Evolutionary conservation across 2,113 vertebrate genomes (phyloP), one percentile per base, ranked within the genome.

Genomic region (Prionailurus viverrinus): DNA sequence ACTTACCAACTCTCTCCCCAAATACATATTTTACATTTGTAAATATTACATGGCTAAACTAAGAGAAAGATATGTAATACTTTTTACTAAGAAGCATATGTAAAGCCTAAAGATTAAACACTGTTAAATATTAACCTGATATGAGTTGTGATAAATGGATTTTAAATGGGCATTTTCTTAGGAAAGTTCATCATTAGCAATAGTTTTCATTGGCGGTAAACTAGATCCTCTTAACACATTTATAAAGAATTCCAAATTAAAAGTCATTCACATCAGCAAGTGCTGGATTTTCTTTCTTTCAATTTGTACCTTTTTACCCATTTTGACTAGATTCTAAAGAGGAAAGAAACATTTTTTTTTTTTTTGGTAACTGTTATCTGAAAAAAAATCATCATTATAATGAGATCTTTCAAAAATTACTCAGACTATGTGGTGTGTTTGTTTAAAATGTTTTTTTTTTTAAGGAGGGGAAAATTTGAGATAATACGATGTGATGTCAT

Each of bases 111-210:
- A 14, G 21, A 81, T 81, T 66, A 89, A 83, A 21, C 7, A 87
- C 0, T 85, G 48, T 19, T 90, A 81, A 48, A n/a, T 89, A 79
- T 48, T 95, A 76, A 65, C 21, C 58, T 68, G 61, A 61, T 16
- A 15, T 79, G 15, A 86, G 12, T 92, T 93, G 27, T 23, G 68
- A 89, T 80, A 90, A 68, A 55, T 63, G 3, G 2, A 76, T 86
- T 76, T 97, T 55, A 92, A 53, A 63, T 96, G 58, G 66, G 36
- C 11, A 68, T 66, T 91, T 91, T 83, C 31, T 83, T 78, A 31
- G 63, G 36, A 66, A 39, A 88, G 27, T 29, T 18, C 7, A 53
- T 63, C 76, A 27, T 15, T 65, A 71, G 61, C 3, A 83, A 55
- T 90, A 66, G 71, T 94, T 87, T 27, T 33, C 12, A 61, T 2